A percentile compares a stretch with the other conserved stretches of the same genome.
These are phyloP conservation scores for Bubo bubo DNA, from an alignment of 2,113 vertebrate species.

Conservation along the genomic window DNA sequence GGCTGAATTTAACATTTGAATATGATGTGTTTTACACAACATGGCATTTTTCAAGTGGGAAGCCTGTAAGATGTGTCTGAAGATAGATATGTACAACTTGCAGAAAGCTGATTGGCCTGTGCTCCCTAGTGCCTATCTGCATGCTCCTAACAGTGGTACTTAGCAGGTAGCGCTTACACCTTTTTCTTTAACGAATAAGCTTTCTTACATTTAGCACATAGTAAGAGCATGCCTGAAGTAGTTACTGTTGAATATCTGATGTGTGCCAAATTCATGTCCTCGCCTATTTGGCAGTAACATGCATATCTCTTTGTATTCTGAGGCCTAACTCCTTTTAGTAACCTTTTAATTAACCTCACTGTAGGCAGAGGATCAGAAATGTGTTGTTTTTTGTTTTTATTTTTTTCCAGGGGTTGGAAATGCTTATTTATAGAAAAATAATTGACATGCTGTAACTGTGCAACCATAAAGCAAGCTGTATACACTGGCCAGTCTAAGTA, in stretches of 20 bases:
- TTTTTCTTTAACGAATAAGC: background rate
- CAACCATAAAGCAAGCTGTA: background rate
- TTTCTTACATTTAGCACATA: background rate
- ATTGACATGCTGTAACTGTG: background rate
- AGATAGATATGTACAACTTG: background rate
- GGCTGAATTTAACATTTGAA: background rate
- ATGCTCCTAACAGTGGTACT: background rate
- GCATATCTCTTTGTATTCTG: background rate
- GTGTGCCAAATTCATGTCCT: background rate
- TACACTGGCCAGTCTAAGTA: background rate
- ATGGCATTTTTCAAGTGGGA: background rate
- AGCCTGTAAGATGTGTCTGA: background rate
- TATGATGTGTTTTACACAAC: background rate
- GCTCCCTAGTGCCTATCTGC: background rate
- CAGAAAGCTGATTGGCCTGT: background rate
- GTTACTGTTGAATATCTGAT: background rate
- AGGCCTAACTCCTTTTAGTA: background rate
- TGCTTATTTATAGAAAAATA: background rate
- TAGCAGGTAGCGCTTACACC: background rate
- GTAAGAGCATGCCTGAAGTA: background rate
- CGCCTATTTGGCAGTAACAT: background rate
- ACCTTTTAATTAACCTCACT: background rate
- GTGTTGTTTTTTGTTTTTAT: background rate
- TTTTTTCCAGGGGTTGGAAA: background rate
- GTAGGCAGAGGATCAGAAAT: background rate